Base-by-base conservation (phyloP, 1,140 invertebrate species). In the Drosophila pseudoobscura region DNA sequence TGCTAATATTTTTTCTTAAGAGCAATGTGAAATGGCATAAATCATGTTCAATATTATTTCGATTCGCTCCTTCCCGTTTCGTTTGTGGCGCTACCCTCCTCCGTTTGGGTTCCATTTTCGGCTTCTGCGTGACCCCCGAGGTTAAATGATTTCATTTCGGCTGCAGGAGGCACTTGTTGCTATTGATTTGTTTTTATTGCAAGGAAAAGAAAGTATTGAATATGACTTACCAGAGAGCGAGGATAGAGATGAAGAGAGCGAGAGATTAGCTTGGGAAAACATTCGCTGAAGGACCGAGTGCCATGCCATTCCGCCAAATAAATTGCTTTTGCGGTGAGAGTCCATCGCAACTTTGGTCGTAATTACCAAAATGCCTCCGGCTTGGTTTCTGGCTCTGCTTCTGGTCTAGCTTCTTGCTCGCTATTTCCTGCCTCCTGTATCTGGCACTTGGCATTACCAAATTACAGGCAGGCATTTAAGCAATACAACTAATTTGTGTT, bases 401-500 rank as follows among this genome's bases (percentile, higher is more conserved):
- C 24, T 26, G 24, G 24, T 26, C 24, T 5, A 26, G 24, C 24
- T 26, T 26, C 24, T 26, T 26, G 24, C 0, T 26, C 4, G 24
- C 24, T 26, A 5, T 4, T 26, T 26, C 15, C 17, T 9, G 22
- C 17, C 47, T 39, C 24, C 65, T 68, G 51, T 49, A 56, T 26
- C 35, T 43, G 65, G 50, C 53, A 65, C 24, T 75, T 65, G 71
- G 52, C 76, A 84, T 80, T 70, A 56, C 53, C 57, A 65, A 82
- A 75, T 75, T 75, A 75, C 70, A 46, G 56, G 56, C 72, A 29
- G 78, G 65, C 78, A 83, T 83, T 70, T 75, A 75, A 69, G 72
- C 72, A 77, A 80, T 65, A 77, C 80, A 85, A 63, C 77, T 85
- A 85, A 85, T 85, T 84, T 85, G 80, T 77, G 73, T 74, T 77